A percentile compares a stretch with the other conserved stretches of the same genome.
phyloP scores from a whole-genome alignment of 2,113 vertebrate genomes.

The Otolemur garnettii region DNA sequence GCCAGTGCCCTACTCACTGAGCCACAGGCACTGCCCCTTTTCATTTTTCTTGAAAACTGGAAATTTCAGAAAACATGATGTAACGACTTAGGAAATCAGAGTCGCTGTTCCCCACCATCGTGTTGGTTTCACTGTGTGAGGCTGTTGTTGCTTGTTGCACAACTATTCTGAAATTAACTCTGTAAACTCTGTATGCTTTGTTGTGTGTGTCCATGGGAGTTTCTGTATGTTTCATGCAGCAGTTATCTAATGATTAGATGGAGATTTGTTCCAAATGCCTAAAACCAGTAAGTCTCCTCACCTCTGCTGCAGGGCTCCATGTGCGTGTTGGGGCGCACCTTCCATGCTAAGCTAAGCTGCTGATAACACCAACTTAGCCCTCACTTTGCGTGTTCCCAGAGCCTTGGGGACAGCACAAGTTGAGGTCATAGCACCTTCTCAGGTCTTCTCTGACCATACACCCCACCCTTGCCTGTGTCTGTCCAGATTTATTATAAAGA shows the following conservation, averaged over 20 bases:
- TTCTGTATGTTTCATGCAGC: background rate
- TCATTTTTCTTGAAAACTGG: background rate
- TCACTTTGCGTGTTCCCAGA: background rate
- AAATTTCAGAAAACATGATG: background rate
- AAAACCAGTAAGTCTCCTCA: background rate
- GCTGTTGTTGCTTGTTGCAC: background rate
- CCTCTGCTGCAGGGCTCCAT: background rate
- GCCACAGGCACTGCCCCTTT: background rate
- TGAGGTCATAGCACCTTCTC: background rate
- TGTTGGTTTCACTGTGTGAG: background rate
- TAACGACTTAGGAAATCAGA: background rate
- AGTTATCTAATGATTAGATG: background rate
- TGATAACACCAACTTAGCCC: background rate
- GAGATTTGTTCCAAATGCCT: background rate
- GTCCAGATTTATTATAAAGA: background rate
- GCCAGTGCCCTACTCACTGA: no score
- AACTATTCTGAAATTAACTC: background rate
- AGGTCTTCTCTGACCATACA: background rate
- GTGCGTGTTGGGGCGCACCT: background rate
- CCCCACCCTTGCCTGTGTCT: background rate
- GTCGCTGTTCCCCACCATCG: fast-evolving
- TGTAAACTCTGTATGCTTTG: background rate
- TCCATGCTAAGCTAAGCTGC: background rate
- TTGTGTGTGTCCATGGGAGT: background rate
- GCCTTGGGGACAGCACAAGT: background rate